A percentile compares a stretch with the other conserved stretches of the same genome.
Conservation (phyloP, 2,888 invertebrate species). For the Cantharis rustica region DNA sequence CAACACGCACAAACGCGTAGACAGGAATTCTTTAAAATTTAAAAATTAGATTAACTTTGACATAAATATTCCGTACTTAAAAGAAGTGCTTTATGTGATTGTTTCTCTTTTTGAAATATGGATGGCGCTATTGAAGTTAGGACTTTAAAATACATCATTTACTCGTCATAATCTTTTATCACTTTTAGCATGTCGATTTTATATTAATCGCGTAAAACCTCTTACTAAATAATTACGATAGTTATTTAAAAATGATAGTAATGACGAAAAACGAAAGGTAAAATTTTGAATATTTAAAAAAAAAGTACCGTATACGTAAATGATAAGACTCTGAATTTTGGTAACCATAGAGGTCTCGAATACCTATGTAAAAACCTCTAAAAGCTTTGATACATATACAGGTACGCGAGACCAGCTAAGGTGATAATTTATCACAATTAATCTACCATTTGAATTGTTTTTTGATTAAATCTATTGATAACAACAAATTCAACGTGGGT, state of each 20-base stretch:
- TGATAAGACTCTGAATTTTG: slow-evolving; percentile 51
- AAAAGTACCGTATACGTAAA: slow-evolving; percentile 12
- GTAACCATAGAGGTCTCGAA: slow-evolving; percentile 55
- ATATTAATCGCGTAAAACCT: not conserved
- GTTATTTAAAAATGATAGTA: not conserved
- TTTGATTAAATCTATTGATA: not conserved
- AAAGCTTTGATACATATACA: slow-evolving; percentile 40
- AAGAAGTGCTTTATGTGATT: too few species aligned
- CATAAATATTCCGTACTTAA: too few species aligned
- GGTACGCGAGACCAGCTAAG: slow-evolving; percentile 53
- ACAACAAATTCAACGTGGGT: not conserved
- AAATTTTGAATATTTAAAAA: not conserved
- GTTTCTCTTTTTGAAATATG: too few species aligned
- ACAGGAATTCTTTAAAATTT: too few species aligned
- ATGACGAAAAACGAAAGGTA: not conserved
- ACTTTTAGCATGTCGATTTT: not conserved
- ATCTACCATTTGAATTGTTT: slow-evolving; percentile 13
- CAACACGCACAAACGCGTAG: not conserved
- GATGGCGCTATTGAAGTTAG: too few species aligned
- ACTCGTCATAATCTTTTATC: not conserved
- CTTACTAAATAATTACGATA: not conserved
- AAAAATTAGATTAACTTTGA: too few species aligned
- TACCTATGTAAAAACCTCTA: slow-evolving; percentile 43
- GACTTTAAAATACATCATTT: too few species aligned
- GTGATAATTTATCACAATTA: slow-evolving; percentile 27